These are phyloP conservation scores for Callospermophilus lateralis DNA, from an alignment of 2,113 vertebrate genomes.

Conservation along the genomic window DNA sequence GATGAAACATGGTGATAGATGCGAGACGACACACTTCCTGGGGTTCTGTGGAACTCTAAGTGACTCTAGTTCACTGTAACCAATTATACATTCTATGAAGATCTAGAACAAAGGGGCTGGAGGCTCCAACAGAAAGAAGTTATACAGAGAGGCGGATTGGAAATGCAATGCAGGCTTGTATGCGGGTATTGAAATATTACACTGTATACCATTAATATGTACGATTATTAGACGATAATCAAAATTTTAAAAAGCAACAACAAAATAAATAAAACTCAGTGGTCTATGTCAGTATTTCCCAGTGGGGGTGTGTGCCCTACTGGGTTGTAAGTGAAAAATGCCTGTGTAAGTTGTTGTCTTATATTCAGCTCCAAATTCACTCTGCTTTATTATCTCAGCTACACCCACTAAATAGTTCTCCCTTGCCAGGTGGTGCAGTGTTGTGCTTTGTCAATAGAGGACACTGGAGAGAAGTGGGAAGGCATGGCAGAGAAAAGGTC, in stretches of 20 bases:
- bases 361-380: background rate
- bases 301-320: rapidly evolving
- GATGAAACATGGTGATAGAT: background rate
- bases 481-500: background rate
- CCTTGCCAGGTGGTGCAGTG: background rate
- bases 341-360: background rate
- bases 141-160: background rate
- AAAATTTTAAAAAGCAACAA: background rate
- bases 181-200: background rate
- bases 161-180: background rate
- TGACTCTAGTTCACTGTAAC: background rate
- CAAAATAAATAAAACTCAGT: background rate
- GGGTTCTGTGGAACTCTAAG: background rate
- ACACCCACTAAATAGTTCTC: background rate
- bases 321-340: background rate
- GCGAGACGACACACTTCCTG: background rate
- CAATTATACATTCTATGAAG: background rate
- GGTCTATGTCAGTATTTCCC: background rate
- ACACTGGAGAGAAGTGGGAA: background rate
- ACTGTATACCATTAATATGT: background rate
- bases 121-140: background rate
- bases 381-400: background rate
- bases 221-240: background rate
- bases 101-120: background rate
- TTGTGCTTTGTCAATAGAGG: background rate